Evolutionary conservation across 2,888 invertebrate species (phyloP).

Genomic region (Folsomia manolachei): DNA sequence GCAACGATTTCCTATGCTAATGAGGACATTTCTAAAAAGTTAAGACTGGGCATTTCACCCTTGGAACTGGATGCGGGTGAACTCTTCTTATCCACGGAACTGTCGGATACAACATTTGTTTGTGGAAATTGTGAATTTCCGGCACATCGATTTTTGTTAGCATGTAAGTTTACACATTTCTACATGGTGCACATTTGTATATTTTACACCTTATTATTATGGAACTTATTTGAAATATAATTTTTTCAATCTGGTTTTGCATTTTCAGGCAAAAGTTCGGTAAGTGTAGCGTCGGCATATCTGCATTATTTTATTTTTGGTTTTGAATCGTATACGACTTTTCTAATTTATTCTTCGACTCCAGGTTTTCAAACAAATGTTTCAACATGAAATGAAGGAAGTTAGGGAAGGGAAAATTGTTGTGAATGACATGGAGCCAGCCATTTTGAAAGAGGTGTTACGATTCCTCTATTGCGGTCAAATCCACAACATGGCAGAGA

Average conservation of each 20-base stretch:
- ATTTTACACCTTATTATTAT: neutral
- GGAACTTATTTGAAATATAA: neutral
- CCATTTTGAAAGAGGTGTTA: slow-evolving; percentile 34
- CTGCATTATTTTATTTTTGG: too few species aligned
- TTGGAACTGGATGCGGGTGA: slow-evolving; percentile 18
- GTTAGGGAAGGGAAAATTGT: slow-evolving; percentile 24
- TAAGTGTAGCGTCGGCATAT: too few species aligned
- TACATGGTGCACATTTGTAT: too few species aligned
- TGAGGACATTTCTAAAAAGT: neutral
- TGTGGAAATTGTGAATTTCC: slow-evolving; percentile 23
- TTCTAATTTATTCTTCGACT: slow-evolving; percentile 1
- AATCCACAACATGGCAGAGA: slow-evolving; percentile 17
- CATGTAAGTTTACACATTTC: slow-evolving; percentile 26
- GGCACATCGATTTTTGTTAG: slow-evolving; percentile 35
- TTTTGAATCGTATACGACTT: neutral
- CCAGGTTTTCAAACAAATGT: slow-evolving; percentile 34
- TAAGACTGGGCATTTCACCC: neutral
- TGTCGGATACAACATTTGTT: slow-evolving; percentile 34
- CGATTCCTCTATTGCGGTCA: slow-evolving; percentile 35
- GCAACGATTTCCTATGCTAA: neutral
- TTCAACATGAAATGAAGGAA: slow-evolving; percentile 42
- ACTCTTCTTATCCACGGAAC: slow-evolving; percentile 26
- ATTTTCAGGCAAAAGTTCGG: slow-evolving; percentile 10
- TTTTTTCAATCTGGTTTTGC: neutral
- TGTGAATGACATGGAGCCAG: slow-evolving; percentile 36